phyloP scores from a whole-genome alignment of 2,113 vertebrate genomes.

The Octodon degus region DNA sequence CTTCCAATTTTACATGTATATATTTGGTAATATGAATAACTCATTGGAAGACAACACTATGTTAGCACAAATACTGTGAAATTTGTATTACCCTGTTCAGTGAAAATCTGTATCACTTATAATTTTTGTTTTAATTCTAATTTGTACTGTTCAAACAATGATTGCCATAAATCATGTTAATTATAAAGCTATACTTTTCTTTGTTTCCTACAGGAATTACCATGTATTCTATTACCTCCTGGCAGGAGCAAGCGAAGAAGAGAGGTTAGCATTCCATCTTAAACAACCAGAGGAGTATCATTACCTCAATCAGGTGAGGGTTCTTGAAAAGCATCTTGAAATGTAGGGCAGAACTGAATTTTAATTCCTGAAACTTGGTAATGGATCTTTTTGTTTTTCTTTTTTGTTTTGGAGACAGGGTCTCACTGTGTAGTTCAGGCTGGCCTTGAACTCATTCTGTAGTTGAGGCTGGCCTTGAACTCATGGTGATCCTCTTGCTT shows the following conservation, averaged over 20 bases:
- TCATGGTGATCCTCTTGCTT: background rate
- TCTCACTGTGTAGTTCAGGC: background rate
- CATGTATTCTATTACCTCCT: constrained; percentile 99
- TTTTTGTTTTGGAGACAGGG: background rate
- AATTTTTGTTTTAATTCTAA: no score
- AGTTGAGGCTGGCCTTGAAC: background rate
- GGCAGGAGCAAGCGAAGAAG: constrained; percentile 97
- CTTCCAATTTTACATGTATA: no score
- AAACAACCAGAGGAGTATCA: constrained; percentile 97
- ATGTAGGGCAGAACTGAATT: constrained; percentile 48
- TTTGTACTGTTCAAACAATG: background rate
- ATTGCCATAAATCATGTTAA: constrained; percentile 18
- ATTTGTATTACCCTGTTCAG: no score
- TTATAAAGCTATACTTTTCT: constrained; percentile 49
- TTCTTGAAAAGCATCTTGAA: constrained; percentile 32
- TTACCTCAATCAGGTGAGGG: constrained; percentile 97
- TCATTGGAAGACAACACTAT: no score
- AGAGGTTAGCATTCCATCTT: constrained; percentile 95
- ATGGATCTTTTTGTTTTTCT: background rate
- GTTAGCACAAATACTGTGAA: no score
- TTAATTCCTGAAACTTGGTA: constrained; percentile 38
- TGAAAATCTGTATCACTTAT: no score
- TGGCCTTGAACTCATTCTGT: background rate
- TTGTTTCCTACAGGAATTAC: constrained; percentile 93
- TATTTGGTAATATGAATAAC: no score